phyloP scores from a whole-genome alignment of 2,113 vertebrate species.

The Nibea albiflora region DNA sequence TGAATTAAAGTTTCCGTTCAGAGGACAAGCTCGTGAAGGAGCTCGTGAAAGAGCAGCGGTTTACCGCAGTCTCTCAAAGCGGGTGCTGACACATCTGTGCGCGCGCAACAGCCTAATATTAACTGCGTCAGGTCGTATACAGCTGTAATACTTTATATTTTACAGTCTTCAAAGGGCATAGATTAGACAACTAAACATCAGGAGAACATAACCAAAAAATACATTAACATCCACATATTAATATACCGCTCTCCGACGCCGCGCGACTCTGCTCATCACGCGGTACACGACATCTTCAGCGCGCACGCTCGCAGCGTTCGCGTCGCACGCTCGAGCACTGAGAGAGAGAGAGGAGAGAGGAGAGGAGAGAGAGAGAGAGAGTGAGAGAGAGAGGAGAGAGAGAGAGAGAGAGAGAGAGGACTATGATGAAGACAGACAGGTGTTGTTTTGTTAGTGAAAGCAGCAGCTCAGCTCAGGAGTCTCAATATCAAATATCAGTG shows the following conservation, averaged over 20 bases:
- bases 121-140: not conserved
- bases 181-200: no score
- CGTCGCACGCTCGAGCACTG: not conserved
- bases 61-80: conserved; percentile 26
- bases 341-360: not conserved
- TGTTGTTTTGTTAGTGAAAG: no score
- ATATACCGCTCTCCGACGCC: not conserved
- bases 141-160: not conserved
- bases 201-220: not conserved
- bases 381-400: no score
- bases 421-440: no score
- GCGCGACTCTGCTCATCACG: not conserved
- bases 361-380: not conserved
- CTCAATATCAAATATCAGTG: no score
- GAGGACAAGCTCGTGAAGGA: not conserved
- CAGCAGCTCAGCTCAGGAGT: no score
- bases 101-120: not conserved
- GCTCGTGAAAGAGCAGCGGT: not conserved
- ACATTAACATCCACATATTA: not conserved
- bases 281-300: not conserved
- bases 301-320: not conserved
- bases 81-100: not conserved
- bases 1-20: conserved; percentile 44
- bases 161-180: no score
- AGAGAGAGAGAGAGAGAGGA: no score